Evolutionary conservation across 1,140 invertebrate genomes (phyloP), one percentile per base, ranked within the genome.

Genomic region (Rhizoglyphus robini): DNA sequence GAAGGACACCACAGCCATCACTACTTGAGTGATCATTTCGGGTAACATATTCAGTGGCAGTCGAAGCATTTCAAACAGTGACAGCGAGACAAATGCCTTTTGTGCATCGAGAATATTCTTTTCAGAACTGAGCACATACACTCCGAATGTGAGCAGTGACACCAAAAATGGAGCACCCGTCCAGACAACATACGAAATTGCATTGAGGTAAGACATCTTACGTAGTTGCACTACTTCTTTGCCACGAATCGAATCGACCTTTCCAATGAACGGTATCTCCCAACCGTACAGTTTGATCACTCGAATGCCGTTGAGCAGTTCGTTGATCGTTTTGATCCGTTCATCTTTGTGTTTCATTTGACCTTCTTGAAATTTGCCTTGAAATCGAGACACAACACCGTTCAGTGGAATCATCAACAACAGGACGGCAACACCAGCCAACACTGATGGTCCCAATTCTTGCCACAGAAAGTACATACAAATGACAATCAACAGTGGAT

Each of bases 401-500:
- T 96, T 96, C 4, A 95, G 75, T 0, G 91, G 91, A 69, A 94
- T 88, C 38, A 94, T 79, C 62, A 94, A 81, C 27, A 78, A 57
- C 32, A 78, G 60, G 23, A 77, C 67, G 15, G 67, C 36, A 15
- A 78, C 38, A 31, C 75, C 76, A 30, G 71, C 69, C 18, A 78
- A 20, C 4, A 73, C 69, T 15, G 73, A 59, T 13, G 58, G 57
- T 18, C 75, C 77, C 34, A 79, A 70, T 4, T 71, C 48, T 65
- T 68, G 59, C 67, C 70, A 76, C 13, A 77, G 61, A 31, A 79
- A 70, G 64, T 67, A 74, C 3, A 79, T 61, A 20, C 76, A 62
- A 0, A 76, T 62, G 5, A 66, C 31, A n/a, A 76, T 65, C 61
- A 73, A 66, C 13, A 73, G 51, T 36, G 72, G 72, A 23, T 65